phyloP scores from a whole-genome alignment of 1,140 invertebrate species.

The Argopecten irradians region DNA sequence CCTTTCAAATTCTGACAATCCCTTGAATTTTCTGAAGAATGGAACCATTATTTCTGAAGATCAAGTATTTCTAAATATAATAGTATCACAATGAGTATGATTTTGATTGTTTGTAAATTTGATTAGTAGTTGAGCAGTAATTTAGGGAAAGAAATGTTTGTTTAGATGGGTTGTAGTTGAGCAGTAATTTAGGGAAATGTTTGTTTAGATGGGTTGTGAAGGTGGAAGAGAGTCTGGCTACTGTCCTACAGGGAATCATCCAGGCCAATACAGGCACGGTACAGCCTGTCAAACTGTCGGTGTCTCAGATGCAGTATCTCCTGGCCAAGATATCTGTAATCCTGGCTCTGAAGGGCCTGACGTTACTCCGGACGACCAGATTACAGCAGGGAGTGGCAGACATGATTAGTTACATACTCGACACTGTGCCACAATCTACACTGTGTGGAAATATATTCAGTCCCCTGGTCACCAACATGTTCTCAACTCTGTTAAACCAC shows the following conservation, averaged over 20 bases:
- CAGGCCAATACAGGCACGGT: constrained; percentile 36
- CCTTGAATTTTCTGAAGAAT: neutral
- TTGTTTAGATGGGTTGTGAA: constrained; percentile 46
- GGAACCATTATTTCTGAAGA: neutral
- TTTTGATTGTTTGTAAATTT: neutral
- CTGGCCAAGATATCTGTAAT: constrained; percentile 43
- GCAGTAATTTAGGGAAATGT: neutral
- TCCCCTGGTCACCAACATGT: constrained; percentile 38
- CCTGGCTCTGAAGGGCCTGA: constrained; percentile 43
- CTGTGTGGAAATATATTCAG: constrained; percentile 41
- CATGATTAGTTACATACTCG: constrained; percentile 45
- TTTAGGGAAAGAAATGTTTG: neutral
- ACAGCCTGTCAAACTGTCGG: constrained; percentile 19
- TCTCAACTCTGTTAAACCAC: constrained; percentile 39
- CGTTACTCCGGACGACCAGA: constrained; percentile 33
- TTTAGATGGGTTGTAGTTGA: neutral
- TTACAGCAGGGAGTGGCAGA: constrained; percentile 39
- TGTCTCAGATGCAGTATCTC: constrained; percentile 40
- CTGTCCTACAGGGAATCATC: constrained; percentile 42
- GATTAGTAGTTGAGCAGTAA: too few relatives aligned
- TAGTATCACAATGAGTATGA: neutral
- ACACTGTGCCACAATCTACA: constrained; percentile 32
- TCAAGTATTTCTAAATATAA: neutral
- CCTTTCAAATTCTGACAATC: neutral
- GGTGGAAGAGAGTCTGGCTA: constrained; percentile 48